Evolutionary conservation across 2,888 invertebrate species (phyloP), one percentile per base, ranked within the genome.

Genomic region (Eupeodes latifasciatus): DNA sequence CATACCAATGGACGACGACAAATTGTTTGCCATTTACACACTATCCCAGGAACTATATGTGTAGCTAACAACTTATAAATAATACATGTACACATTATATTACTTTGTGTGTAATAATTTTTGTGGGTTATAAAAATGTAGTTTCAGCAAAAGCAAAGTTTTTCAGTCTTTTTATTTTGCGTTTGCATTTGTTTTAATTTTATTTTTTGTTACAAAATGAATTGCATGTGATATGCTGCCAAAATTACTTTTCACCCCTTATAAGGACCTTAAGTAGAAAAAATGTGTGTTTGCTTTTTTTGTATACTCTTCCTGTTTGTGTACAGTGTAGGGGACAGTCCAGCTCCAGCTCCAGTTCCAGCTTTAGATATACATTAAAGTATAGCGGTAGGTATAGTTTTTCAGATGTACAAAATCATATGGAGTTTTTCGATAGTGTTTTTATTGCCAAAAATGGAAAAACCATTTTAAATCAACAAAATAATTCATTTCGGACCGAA

Each of bases 51-150:
- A 19, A 19, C 12, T 57, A 12, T 16, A 10, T 40, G 16, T 6
- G 27, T 1, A 14, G 34, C 27, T 27, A 27, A 27, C 27, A 27
- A 34, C 14, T 4, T 34, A 59, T 57, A 57, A 11, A 6, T 11
- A 6, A 12, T 12, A n/a, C 6, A 11, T 16, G n/a, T n/a, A 16
- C 4, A 4, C 44, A 9, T 40, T 10, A 34, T 59, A 14, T 59
- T 44, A 44, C 27, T 59, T 34, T 66, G 47, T 44, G 66, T 47
- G 66, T 66, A 66, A 66, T 66, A 66, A 66, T 66, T 66, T 66
- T 66, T 66, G 66, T 66, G 66, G 47, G 66, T 49, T 66, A 66
- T 66, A 66, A 66, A 66, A 66, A 66, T 49, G 66, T 27, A 66
- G 66, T 66, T 66, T 47, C 66, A 66, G 66, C 66, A 66, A 49